Conservation (phyloP, 1,140 invertebrate species). For the Aphelinus atriplicis region DNA sequence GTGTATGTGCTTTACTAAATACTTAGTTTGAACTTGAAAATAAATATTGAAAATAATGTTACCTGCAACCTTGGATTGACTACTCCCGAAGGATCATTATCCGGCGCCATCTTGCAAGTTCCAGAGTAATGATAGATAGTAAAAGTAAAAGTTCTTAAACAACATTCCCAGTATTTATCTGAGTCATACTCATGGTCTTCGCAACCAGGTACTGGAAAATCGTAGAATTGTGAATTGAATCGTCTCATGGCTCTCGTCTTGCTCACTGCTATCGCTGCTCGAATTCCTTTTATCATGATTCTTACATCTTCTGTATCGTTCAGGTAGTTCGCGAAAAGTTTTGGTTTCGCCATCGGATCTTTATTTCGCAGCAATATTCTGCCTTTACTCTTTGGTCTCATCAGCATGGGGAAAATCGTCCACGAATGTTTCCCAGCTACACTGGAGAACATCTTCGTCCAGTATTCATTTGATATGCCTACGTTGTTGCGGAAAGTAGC, state of each 20-base stretch:
- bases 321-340: constrained; percentile 80
- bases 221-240: constrained; percentile 42
- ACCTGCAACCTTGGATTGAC: constrained; percentile 80
- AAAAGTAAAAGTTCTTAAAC: constrained; percentile 59
- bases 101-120: constrained; percentile 69
- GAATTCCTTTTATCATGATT: constrained; percentile 49
- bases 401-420: constrained; percentile 50
- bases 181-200: constrained; percentile 50
- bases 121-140: constrained; percentile 64
- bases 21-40: background rate
- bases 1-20: background rate
- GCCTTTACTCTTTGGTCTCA: constrained; percentile 70
- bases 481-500: background rate
- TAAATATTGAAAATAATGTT: background rate
- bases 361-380: constrained; percentile 66
- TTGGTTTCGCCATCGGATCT: constrained; percentile 72
- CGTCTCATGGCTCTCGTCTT: constrained; percentile 49
- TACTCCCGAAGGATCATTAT: constrained; percentile 68
- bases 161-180: constrained; percentile 67
- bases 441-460: constrained; percentile 42
- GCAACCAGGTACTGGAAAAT: constrained; percentile 42
- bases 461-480: constrained; percentile 41
- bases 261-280: constrained; percentile 44
- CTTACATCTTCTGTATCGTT: constrained; percentile 65
- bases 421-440: constrained; percentile 52